Evolutionary conservation across 2,888 invertebrate species (phyloP), one percentile per base, ranked within the genome.

Genomic region (Acleris cristana): DNA sequence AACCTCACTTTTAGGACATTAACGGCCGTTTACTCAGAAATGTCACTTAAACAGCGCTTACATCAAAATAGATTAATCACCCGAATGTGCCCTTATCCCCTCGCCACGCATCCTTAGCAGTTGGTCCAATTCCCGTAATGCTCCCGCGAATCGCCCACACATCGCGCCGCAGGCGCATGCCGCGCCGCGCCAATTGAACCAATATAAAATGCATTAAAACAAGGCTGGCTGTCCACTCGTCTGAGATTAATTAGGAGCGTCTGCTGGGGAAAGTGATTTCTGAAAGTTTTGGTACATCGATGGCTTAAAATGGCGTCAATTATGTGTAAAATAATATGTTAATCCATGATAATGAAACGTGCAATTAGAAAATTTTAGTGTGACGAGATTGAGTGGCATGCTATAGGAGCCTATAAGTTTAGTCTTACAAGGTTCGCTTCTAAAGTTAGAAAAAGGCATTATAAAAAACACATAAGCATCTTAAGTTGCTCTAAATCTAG

Each of bases 171-270:
- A 74, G 67, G 72, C 77, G 89, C 92, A 91, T 90, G 88, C 92
- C 90, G 82, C 90, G 91, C 85, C 82, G 83, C 80, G 77, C 84
- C 91, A 92, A 92, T 92, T 92, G 89, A 89, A 88, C 90, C 91
- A 92, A 92, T 92, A 91, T 92, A 92, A 92, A 92, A 92, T 92
- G 90, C 92, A 92, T 92, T 92, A 92, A 87, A 88, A 83, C 85
- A 79, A 86, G 79, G 67, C 62, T 49, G 62, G 48, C 67, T 58
- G 67, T 63, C 67, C 67, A 63, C 26, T 48, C 18, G 48, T 4
- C 8, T 48, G 58, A 30, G 34, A 67, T 57, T 62, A 57, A 66
- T 66, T 56, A 66, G 26, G 4, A 40, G 0, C 8, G 48, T 58
- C 34, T 57, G 44, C 57, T 45, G 21, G 21, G 21, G 6, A 44